Evolutionary conservation across 2,888 invertebrate species (phyloP), one percentile per base, ranked within the genome.

Genomic region (Drosophila atripex): DNA sequence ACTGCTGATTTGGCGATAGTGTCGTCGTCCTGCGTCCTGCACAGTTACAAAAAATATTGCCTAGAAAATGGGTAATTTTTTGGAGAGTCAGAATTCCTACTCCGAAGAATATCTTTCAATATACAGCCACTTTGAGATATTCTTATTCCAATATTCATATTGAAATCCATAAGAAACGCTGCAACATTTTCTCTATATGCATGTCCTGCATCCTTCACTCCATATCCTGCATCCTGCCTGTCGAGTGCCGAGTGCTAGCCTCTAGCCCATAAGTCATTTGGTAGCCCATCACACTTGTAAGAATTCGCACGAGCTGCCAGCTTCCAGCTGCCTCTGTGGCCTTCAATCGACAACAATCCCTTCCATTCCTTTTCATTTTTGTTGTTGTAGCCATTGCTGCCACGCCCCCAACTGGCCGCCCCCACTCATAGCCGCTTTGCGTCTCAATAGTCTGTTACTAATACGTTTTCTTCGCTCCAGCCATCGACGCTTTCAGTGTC

Each of bases 381-480:
- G 14, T n/a, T 14, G n/a, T 6, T 16, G 18, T 52, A 41, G 14
- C 43, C 39, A 60, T n/a, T n/a, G n/a, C n/a, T n/a, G 41, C 35
- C 14, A 35, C 35, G 60, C 71, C 16, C 46, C 14, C 16, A 5
- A 32, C 43, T n/a, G 18, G 18, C 30, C 30, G 14, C 46, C 39
- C 4, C 47, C 39, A 21, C 35, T 23, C 61, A 66, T 53, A 46
- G 56, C 56, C 80, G 77, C 80, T 83, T 79, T 79, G 82, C 88
- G 79, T 85, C 88, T 87, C 88, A 87, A 82, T 82, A 82, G 82
- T 82, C 87, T 86, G 82, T 83, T 83, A 87, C 82, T 83, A 83
- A 83, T 83, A 83, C 82, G 82, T 82, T 82, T 87, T 73, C 74
- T 70, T 66, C 66, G 66, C 54, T 49, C 50, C 71, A 75, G 64